Base-by-base conservation (phyloP, 2,888 invertebrate genomes). In the Aspidiotus rigidus region DNA sequence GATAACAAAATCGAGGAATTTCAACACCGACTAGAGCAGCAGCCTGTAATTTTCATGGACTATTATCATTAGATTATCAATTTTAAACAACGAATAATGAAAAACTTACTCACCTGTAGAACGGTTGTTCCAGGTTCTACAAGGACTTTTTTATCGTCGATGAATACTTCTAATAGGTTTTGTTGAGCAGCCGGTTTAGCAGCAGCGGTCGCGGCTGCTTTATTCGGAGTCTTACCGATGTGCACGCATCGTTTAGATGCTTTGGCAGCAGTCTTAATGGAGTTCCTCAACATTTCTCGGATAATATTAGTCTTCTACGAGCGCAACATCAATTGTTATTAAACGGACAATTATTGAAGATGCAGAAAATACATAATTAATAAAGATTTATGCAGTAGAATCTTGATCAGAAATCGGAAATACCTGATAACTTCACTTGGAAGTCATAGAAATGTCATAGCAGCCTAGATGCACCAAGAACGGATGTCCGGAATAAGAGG, bases 1-100 rank as follows among this genome's bases (percentile, higher is more conserved):
- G 99, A 79, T 99, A 99, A 79, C 99, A 99, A 79, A 99, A 99
- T 71, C 99, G 83, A 2, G 99, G 99, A 74, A 99, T 99, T 81
- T 99, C 98, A 59, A 99, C 89, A 13, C 99, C 99, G 73, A 89
- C 86, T 80, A 89, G 83, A 1, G 96, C 95, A 69, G 96, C 97
- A 74, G 94, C 99, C 93, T 96, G 79, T 73, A 71, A 49, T 5
- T 61, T 39, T 40, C 44, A 62, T 56, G 49, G 39, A 39, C 39
- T n/a, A n/a, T 28, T 6, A 39, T 83, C 81, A 79, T 87, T 28
- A 28, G 28, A 28, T 28, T 11, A n/a, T 49, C n/a, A 49, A 49
- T 49, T 49, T 28, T 5, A 28, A 28, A 3, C 1, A 28, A 3
- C 28, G 6, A 49, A 49, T n/a, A 16, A 16, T 15, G 16, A 56